These are phyloP conservation scores for Beris chalybata DNA, from an alignment of 2,888 invertebrate species.

Conservation along the genomic window DNA sequence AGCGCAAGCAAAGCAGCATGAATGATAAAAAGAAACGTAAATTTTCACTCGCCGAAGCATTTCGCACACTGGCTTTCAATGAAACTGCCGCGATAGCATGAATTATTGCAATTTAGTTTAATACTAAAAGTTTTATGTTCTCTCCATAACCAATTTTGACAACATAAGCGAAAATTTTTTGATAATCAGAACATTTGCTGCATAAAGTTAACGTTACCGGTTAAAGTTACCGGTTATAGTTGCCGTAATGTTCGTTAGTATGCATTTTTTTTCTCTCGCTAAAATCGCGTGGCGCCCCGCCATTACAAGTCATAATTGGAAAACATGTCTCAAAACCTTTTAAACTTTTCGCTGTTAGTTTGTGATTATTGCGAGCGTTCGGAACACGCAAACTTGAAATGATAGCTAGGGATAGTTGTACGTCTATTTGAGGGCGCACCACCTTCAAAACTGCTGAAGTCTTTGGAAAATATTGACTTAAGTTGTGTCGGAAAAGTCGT, in stretches of 20 bases:
- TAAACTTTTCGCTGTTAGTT: constrained; percentile 1
- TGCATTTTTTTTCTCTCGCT: neutral
- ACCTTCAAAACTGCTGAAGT: neutral
- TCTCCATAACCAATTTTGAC: neutral
- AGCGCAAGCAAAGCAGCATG: too few relatives aligned
- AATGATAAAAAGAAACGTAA: too few relatives aligned
- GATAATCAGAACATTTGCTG: neutral
- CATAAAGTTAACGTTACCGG: neutral
- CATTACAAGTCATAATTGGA: constrained; percentile 21
- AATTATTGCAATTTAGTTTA: too few relatives aligned
- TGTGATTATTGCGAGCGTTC: constrained; percentile 9
- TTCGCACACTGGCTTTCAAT: too few relatives aligned
- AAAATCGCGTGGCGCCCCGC: constrained; percentile 10
- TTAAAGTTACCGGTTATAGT: neutral
- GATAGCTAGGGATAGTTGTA: neutral
- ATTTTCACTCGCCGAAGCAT: too few relatives aligned
- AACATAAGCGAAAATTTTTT: constrained; percentile 9
- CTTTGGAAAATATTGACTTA: constrained; percentile 12
- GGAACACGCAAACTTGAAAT: neutral
- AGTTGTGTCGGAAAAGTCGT: constrained; percentile 1
- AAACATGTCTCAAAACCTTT: constrained; percentile 13
- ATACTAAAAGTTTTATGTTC: too few relatives aligned
- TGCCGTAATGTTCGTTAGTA: neutral
- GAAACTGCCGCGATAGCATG: too few relatives aligned
- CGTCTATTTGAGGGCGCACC: too few relatives aligned